Base-by-base conservation (phyloP, 2,113 vertebrate genomes). In the Marcusenius ussheri region DNA sequence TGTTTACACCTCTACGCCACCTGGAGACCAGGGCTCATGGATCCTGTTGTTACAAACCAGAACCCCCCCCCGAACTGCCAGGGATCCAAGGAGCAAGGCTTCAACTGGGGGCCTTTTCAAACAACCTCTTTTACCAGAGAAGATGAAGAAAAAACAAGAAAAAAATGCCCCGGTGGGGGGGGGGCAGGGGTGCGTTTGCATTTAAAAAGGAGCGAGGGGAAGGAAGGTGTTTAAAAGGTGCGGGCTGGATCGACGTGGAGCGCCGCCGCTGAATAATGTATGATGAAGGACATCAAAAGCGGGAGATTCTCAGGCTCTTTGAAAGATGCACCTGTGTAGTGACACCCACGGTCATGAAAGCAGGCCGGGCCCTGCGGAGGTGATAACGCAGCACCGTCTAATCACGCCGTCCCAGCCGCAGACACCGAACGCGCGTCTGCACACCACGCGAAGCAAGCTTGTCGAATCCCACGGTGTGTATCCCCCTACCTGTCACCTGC, bases 261-360 rank as follows among this genome's bases (percentile, higher is more conserved):
- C 51, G 3, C 50, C 27, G 89, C 45, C 27, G n/a, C 83, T 91
- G 88, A 87, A 89, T 91, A 86, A 89, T 91, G 88, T 47, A 91
- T 91, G 83, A 90, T 24, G 56, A n/a, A 50, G 88, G 62, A 87
- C 88, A 86, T 91, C 58, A 90, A 90, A 89, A 74, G 35, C n/a
- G 45, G 51, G 80, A 58, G 13, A 39, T 62, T 83, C 88, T 58
- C 42, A 8, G 46, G 5, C 56, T 77, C 88, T 89, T 88, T 90
- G 46, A 90, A 70, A 89, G 88, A 86, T 74, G 56, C 46, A 74
- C 88, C 88, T 83, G 47, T 46, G n/a, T 50, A 66, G 46, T 46
- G 88, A 89, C 27, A 74, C 45, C 50, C 77, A 51, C 46, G 1
- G n/a, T 17, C 45, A 85, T 84, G 35, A 47, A 89, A 45, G 35